A percentile compares a stretch with the other conserved stretches of the same genome.
Evolutionary conservation across 92 coral and sea anemone species (phyloP).

Genomic region (Metridium senile): DNA sequence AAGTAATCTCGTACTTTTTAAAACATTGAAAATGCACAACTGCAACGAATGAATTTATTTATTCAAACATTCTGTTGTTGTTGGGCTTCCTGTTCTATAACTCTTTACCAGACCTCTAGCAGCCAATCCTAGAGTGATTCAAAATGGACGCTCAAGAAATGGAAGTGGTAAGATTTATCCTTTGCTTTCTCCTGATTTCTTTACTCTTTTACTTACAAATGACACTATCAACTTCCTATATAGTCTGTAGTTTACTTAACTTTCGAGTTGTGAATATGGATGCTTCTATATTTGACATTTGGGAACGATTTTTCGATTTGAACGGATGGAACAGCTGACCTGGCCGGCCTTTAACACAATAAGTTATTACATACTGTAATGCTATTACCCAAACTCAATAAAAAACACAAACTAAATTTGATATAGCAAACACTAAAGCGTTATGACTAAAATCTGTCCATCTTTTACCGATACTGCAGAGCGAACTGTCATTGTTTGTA

Average conservation of each 20-base stretch:
- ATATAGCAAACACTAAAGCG: too few relatives aligned
- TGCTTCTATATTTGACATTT: background rate
- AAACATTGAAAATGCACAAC: too few relatives aligned
- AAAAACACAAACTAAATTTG: too few relatives aligned
- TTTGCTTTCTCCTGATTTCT: background rate
- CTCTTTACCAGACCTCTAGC: background rate
- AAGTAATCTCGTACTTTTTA: too few relatives aligned
- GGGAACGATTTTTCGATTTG: background rate
- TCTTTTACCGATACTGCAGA: too few relatives aligned
- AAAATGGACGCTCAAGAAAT: background rate
- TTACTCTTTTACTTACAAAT: background rate
- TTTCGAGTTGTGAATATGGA: too few relatives aligned
- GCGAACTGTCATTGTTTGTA: too few relatives aligned
- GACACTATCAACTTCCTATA: background rate
- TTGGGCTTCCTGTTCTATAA: background rate
- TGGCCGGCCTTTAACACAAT: background rate
- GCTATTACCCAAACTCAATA: too few relatives aligned
- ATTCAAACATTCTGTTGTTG: constrained; percentile 1
- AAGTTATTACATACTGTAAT: too few relatives aligned
- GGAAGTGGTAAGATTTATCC: background rate
- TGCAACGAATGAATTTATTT: too few relatives aligned
- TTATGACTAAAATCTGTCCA: too few relatives aligned
- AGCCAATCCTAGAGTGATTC: background rate
- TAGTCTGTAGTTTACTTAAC: background rate
- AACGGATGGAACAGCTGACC: background rate